Evolutionary conservation across 2,888 invertebrate species (phyloP), one percentile per base, ranked within the genome.

Genomic region (Myathropa florea): DNA sequence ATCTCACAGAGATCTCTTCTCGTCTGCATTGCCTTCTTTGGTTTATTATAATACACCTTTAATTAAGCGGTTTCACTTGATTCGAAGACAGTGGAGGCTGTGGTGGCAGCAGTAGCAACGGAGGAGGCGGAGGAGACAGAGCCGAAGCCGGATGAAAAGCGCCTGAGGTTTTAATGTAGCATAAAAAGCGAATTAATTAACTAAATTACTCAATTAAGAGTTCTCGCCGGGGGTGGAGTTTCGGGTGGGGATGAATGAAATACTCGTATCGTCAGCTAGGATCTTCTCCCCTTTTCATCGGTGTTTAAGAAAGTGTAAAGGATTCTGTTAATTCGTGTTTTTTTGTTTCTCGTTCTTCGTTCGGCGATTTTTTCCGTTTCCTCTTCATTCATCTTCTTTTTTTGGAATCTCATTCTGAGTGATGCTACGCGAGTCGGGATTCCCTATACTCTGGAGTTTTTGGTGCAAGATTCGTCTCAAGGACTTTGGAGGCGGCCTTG

Each of bases 181-280:
- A 87, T 83, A 87, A 87, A 87, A 87, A 87, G 87, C 83, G 83
- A 87, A 87, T 87, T 87, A 87, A 87, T 87, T 87, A 87, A 80
- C 83, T 80, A 83, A 83, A 87, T 87, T 87, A 87, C 87, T 83
- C 87, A 87, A 87, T 87, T 87, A 87, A 80, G 83, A 87, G 71
- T 79, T 78, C 57, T 60, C 46, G 24, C 46, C 57, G 36, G 28
- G 57, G 70, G 72, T 68, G 76, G 63, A 73, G 72, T 71, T 53
- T 26, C n/a, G 24, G 57, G 23, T 4, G 0, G 24, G 12, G 24
- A 57, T 57, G 57, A 24, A 57, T 57, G 57, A 57, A 57, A 57
- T 24, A 57, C 46, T 46, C 9, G 60, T 80, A 59, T 79, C 75
- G 39, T 46, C 24, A 53, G 70, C 77, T 65, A 70, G 68, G 59